Evolutionary conservation across 1,140 invertebrate genomes (phyloP).

Genomic region (Drosophila equinoxialis): DNA sequence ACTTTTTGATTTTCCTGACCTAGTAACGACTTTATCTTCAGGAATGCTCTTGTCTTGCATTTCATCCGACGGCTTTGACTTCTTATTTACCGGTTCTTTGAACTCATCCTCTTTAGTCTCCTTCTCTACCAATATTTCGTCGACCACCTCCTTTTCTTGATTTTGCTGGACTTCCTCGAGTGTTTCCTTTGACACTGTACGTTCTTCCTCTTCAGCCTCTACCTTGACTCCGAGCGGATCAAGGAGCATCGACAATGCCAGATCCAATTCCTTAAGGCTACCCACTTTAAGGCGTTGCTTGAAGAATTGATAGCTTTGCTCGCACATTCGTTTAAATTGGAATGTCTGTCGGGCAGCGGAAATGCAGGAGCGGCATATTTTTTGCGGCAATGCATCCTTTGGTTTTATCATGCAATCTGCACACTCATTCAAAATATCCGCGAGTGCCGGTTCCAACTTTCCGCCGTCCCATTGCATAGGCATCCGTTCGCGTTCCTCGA

Average conservation of each 20-base stretch:
- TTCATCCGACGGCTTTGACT: neutral
- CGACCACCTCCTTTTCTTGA: neutral
- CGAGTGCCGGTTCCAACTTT: neutral
- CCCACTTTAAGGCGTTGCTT: neutral
- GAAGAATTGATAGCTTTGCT: conserved; percentile 13
- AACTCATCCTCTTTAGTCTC: neutral
- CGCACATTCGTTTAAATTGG: conserved; percentile 15
- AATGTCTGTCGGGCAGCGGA: neutral
- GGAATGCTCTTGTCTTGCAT: neutral
- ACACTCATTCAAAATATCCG: conserved; percentile 4
- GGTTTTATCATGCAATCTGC: conserved; percentile 7
- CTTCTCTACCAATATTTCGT: neutral
- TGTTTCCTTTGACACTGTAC: neutral
- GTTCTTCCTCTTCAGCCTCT: neutral
- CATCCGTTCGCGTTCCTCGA: neutral
- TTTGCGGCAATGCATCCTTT: conserved; percentile 8
- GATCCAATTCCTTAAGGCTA: neutral
- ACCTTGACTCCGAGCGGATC: neutral
- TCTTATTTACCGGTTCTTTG: neutral
- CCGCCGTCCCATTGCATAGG: neutral
- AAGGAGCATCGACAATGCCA: conserved; percentile 1
- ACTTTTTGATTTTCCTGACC: neutral
- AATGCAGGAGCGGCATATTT: conserved; percentile 4
- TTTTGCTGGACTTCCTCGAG: neutral
- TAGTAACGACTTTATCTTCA: neutral